Percentiles rank a stretch among this genome's conserved stretches.
phyloP scores from a whole-genome alignment of 2,888 invertebrate genomes.

The Abrostola triplasia region DNA sequence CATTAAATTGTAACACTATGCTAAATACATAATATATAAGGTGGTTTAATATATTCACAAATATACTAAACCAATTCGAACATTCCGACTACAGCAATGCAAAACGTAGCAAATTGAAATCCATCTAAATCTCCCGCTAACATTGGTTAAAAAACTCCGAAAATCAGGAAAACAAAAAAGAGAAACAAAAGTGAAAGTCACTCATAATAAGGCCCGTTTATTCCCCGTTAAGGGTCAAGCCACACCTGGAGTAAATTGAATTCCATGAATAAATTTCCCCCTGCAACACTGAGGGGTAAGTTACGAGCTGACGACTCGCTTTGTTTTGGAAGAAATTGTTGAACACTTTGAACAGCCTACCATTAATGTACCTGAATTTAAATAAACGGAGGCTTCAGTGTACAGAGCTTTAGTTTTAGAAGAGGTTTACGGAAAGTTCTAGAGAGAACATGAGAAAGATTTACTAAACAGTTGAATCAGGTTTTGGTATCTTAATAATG shows the following conservation, averaged over 20 bases:
- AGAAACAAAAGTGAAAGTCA: slow-evolving; percentile 76
- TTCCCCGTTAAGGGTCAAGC: slow-evolving; percentile 83
- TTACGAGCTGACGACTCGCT: slow-evolving; percentile 33
- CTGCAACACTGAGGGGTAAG: slow-evolving; percentile 55
- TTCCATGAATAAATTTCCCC: slow-evolving; percentile 84
- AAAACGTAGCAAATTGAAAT: slow-evolving; percentile 48
- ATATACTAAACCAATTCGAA: neutral
- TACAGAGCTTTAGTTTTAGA: too few species aligned
- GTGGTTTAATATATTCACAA: too few species aligned
- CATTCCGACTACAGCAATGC: slow-evolving; percentile 21
- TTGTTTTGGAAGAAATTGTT: slow-evolving; percentile 7
- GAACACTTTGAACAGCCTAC: neutral
- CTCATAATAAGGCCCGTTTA: slow-evolving; percentile 80
- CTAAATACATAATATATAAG: too few species aligned
- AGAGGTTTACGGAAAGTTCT: too few species aligned
- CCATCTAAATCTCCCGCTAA: slow-evolving; percentile 36
- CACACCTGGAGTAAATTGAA: slow-evolving; percentile 85
- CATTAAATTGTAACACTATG: too few species aligned
- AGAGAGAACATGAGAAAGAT: too few species aligned
- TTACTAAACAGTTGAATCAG: too few species aligned
- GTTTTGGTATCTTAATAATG: too few species aligned
- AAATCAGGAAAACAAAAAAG: slow-evolving; percentile 52
- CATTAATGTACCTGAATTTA: too few species aligned
- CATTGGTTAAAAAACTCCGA: slow-evolving; percentile 33
- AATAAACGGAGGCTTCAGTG: too few species aligned